Evolutionary conservation across 2,113 vertebrate genomes (phyloP), one percentile per base, ranked within the genome.

Genomic region (Podarcis raffonei): DNA sequence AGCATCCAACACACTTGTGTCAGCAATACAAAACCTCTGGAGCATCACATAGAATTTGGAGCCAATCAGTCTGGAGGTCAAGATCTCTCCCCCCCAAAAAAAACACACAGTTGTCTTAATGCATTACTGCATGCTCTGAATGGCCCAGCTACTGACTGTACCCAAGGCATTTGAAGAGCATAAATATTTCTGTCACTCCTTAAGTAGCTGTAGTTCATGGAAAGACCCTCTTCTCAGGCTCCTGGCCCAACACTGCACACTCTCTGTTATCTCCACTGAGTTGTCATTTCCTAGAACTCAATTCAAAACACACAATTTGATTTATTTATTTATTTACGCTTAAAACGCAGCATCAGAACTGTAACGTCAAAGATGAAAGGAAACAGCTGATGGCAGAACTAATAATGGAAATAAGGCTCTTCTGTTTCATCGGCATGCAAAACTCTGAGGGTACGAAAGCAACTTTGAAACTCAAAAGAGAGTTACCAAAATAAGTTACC

Each of bases 351-450:
- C 13, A 80, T 89, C 91, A 69, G 32, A 90, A 89, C 39, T 83
- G 85, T 87, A 66, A 68, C 71, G 0, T 1, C 71, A 93, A 91
- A 92, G 90, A 94, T 59, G 89, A 96, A 96, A 93, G 86, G 74
- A 81, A 90, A 57, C 0, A 0, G 74, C 4, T 91, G 88, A 90
- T 89, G 90, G 90, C 66, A 42, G n/a, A 89, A 91, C 74, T 89
- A 93, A 94, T 83, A 81, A 91, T 35, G 37, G 90, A 92, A 94
- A 71, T 0, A 1, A 83, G 59, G 42, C 83, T 59, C 81, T 71
- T 90, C 30, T 0, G 0, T 66, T 53, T 92, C 85, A 94, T 85
- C 81, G 91, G 75, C 22, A 53, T 0, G 20, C 71, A 85, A 87
- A 86, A 84, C 68, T 87, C 81, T 87, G 85, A 90, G 72, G 89